Base-by-base conservation (phyloP, 2,113 vertebrate genomes). In the Lepus americanus region DNA sequence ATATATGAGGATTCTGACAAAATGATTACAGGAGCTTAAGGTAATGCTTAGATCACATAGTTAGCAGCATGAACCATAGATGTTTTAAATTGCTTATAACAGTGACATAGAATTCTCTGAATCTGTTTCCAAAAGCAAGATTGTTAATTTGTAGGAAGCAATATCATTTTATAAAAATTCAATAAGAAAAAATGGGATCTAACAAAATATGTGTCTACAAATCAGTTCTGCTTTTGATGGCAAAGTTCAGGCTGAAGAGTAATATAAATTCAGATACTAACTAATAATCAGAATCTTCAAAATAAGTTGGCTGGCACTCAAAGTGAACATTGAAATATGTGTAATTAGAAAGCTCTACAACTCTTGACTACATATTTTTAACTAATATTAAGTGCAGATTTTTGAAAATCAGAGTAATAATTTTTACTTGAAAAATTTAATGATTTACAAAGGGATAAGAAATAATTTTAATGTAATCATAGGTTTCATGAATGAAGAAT, bases 231-330 rank as follows among this genome's bases (percentile, higher is more conserved):
- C 64, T 95, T 94, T 12, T 83, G 49, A 78, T 91, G 64, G 19
- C 67, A 96, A 95, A 96, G 78, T 22, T 96, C 79, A 93, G 19
- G 53, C 31, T 89, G 33, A 80, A 94, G 14, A 53, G 27, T 79
- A 96, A 82, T 89, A 89, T 92, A 83, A 87, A 89, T 86, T 96
- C 51, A 92, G 91, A 95, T 90, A 55, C 72, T 78, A 89, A 83
- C 59, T 95, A 83, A 95, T 91, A 83, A 83, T 87, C 66, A 84
- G 74, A 94, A 89, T 83, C 59, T 91, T 19, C 1, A 92, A 94
- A 82, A 95, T 92, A 92, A 92, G 61, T 67, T 94, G 73, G 74
- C 67, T 86, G 27, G 1, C 23, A 70, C 27, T 2, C 55, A 93
- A 36, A 25, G 19, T 66, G 39, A 69, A 94, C 27, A 91, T 84